phyloP scores from a whole-genome alignment of 1,140 invertebrate genomes.

The Kradibia gibbosae region DNA sequence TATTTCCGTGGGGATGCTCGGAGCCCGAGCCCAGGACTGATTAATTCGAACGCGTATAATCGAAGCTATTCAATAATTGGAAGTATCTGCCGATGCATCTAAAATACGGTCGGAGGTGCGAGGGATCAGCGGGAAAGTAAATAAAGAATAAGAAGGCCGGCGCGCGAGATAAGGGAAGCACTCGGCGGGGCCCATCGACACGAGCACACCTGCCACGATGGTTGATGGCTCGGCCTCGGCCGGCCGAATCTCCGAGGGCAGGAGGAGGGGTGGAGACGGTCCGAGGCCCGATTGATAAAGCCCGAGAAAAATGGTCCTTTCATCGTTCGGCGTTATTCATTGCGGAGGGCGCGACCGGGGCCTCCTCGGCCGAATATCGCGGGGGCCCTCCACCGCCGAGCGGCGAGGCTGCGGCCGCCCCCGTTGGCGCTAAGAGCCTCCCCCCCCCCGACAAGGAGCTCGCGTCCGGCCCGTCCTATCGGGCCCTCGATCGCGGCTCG shows the following conservation, averaged over 20 bases:
- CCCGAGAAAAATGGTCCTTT: constrained; percentile 19
- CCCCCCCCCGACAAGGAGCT: no score
- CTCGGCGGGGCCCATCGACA: no score
- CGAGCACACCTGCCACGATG: no score
- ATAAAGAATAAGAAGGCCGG: not conserved
- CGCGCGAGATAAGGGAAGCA: not conserved
- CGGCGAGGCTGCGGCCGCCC: no score
- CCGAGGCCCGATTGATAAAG: no score
- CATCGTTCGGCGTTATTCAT: constrained; percentile 59
- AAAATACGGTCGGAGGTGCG: not conserved
- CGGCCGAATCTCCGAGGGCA: no score
- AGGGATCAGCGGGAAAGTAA: not conserved
- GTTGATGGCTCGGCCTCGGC: no score
- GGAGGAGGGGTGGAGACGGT: no score
- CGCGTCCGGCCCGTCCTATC: no score
- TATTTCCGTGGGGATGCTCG: not conserved
- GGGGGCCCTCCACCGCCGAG: no score
- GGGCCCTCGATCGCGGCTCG: no score
- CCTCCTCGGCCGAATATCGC: constrained; percentile 14
- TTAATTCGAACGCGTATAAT: not conserved
- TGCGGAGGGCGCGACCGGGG: constrained; percentile 39
- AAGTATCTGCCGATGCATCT: not conserved
- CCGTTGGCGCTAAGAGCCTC: no score
- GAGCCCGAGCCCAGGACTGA: not conserved
- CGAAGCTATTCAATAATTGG: not conserved